A percentile compares a stretch with the other conserved stretches of the same genome.
Conservation (phyloP, 2,888 invertebrate species). For the Athalia circularis region DNA sequence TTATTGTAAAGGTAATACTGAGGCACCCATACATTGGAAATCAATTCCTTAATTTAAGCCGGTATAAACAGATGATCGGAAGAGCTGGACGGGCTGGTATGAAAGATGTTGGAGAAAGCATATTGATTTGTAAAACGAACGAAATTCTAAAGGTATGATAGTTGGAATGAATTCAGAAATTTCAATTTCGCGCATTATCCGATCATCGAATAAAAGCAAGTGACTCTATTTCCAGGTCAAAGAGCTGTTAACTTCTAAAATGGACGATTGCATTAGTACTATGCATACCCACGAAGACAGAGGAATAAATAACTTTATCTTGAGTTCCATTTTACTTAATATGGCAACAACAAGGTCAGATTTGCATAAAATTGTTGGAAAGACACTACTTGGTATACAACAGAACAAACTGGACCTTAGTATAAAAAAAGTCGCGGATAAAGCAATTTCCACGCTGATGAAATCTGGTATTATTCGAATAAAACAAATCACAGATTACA, state of each 20-base stretch:
- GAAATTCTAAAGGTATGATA: constrained; percentile 77
- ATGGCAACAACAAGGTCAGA: constrained; percentile 77
- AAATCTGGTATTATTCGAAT: constrained; percentile 74
- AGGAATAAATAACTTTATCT: constrained; percentile 79
- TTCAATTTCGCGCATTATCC: not conserved
- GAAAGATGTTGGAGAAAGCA: constrained; percentile 89
- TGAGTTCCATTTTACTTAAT: constrained; percentile 82
- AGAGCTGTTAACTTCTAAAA: constrained; percentile 78
- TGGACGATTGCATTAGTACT: constrained; percentile 82
- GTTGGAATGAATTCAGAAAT: constrained; percentile 11
- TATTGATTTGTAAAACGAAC: constrained; percentile 83
- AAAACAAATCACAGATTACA: constrained; percentile 53
- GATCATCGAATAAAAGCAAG: constrained; percentile 24
- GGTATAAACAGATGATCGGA: constrained; percentile 97
- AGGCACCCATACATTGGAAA: constrained; percentile 89
- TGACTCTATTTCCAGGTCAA: constrained; percentile 71
- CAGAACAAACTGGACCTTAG: constrained; percentile 73
- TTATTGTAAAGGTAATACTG: constrained; percentile 81
- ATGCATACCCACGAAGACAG: constrained; percentile 76
- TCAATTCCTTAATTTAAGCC: constrained; percentile 83
- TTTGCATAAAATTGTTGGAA: constrained; percentile 77
- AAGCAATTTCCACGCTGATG: constrained; percentile 73
- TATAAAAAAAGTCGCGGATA: constrained; percentile 73
- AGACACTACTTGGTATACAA: constrained; percentile 83
- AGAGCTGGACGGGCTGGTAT: constrained; percentile 95